Evolutionary conservation across 2,797 vertebrate species (phyloP).

Genomic region (Gila robusta): DNA sequence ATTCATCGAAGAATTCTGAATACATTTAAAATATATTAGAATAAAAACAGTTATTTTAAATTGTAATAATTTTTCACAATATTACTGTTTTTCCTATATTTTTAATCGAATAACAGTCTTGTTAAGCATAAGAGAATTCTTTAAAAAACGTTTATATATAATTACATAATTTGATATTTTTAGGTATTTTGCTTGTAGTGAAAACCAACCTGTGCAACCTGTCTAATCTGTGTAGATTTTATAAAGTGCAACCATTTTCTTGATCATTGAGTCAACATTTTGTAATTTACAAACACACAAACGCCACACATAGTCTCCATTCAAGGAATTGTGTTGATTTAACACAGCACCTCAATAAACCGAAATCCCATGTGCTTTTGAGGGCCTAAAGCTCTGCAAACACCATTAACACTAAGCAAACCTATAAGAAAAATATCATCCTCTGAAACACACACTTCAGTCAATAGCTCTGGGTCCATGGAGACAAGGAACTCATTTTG

Average conservation of each 20-base stretch:
- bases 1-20: background rate
- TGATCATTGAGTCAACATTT: background rate
- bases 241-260: background rate
- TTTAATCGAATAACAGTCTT: background rate
- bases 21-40: too few species aligned
- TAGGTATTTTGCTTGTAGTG: background rate
- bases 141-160: background rate
- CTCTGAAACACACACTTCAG: slow-evolving; percentile 64
- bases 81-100: background rate
- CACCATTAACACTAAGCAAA: slow-evolving; percentile 66
- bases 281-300: slow-evolving; percentile 17
- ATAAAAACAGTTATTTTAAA: too few species aligned
- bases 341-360: slow-evolving; percentile 68
- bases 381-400: slow-evolving; percentile 71
- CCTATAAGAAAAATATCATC: slow-evolving; percentile 70
- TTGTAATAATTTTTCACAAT: too few species aligned
- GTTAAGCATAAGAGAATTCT: background rate
- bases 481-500: slow-evolving; percentile 62
- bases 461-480: slow-evolving; percentile 62
- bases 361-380: slow-evolving; percentile 55
- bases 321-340: slow-evolving; percentile 68
- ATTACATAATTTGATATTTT: background rate
- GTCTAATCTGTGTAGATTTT: background rate
- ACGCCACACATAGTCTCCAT: slow-evolving; percentile 11
- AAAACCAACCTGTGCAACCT: background rate